Conservation (phyloP, 2,888 invertebrate genomes). For the Lepidocyrtoides sp. region DNA sequence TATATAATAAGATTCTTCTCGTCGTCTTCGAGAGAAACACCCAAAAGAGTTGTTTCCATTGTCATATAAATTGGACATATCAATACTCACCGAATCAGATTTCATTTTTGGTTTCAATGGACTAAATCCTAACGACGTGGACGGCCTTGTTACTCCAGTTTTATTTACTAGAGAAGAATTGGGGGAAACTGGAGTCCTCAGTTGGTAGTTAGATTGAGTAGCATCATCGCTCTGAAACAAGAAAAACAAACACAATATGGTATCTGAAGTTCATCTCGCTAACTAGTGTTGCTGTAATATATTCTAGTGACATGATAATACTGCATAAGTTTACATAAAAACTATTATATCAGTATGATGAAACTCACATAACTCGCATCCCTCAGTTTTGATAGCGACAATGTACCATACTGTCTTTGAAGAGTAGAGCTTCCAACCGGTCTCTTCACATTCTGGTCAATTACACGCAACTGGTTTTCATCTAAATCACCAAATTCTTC, state of each 20-base stretch:
- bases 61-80: constrained; percentile 65
- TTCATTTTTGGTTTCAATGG: constrained; percentile 77
- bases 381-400: constrained; percentile 58
- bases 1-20: constrained; percentile 52
- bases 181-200: constrained; percentile 74
- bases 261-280: too few species aligned
- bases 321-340: too few species aligned
- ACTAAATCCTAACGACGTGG: constrained; percentile 71
- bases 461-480: constrained; percentile 78
- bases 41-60: constrained; percentile 67
- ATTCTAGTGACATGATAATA: too few species aligned
- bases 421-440: constrained; percentile 33
- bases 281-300: too few species aligned
- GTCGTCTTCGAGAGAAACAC: constrained; percentile 65
- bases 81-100: constrained; percentile 82
- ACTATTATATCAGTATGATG: too few species aligned
- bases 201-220: not conserved
- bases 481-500: constrained; percentile 90
- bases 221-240: constrained; percentile 32
- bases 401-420: constrained; percentile 63
- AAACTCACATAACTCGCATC: constrained; percentile 28
- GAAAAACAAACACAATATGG: too few species aligned
- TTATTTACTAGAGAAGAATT: constrained; percentile 58
- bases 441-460: not conserved
- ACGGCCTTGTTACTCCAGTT: constrained; percentile 3